Conservation (phyloP, 2,797 vertebrate species). For the Antennarius maculatus region DNA sequence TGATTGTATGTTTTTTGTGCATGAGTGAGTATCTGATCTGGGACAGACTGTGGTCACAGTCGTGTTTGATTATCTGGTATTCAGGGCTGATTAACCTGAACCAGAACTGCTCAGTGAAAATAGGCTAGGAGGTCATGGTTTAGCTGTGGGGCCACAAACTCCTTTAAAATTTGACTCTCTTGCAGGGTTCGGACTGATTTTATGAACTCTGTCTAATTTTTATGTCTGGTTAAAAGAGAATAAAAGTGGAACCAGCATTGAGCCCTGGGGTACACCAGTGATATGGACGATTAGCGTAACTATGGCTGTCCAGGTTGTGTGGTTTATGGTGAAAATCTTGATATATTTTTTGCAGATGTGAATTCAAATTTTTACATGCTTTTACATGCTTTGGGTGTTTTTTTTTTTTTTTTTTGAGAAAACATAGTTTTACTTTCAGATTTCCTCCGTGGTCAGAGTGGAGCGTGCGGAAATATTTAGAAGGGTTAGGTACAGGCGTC, state of each 20-base stretch:
- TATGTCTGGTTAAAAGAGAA: background rate
- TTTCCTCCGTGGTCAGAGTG: constrained; percentile 68
- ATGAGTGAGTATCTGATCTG: background rate
- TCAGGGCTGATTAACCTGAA: constrained; percentile 6
- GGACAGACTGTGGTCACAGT: background rate
- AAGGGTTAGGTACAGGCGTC: constrained; percentile 74
- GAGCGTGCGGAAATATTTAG: constrained; percentile 73
- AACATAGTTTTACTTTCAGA: constrained; percentile 66
- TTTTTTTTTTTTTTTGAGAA: background rate
- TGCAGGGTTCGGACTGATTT: background rate
- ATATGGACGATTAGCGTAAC: no score
- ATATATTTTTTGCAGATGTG: no score
- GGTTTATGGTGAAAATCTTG: no score
- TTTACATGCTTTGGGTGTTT: no score
- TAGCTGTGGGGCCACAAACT: background rate
- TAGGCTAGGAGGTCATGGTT: background rate
- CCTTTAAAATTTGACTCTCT: background rate
- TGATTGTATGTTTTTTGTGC: background rate
- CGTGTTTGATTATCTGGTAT: background rate
- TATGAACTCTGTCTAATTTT: no score
- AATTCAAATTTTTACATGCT: no score
- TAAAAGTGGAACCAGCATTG: no score
- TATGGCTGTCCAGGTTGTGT: no score
- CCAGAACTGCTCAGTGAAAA: constrained; percentile 3
- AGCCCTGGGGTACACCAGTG: no score